Conservation (phyloP, 1,140 invertebrate species). For the Asbolus verrucosus region DNA sequence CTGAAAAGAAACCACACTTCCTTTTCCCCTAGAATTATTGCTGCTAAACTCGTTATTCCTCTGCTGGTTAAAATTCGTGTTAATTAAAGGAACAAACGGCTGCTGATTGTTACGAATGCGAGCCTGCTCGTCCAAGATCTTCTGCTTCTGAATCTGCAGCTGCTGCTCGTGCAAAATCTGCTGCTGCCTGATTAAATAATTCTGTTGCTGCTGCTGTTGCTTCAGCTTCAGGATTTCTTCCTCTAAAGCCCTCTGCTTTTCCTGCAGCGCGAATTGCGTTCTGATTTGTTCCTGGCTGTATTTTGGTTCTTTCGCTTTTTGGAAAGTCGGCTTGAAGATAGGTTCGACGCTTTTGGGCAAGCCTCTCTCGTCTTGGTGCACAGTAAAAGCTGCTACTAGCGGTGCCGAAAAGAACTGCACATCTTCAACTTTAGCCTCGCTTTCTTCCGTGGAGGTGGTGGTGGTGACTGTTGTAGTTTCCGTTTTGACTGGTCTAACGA, state of each 20-base stretch:
- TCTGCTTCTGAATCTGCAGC: conserved; percentile 57
- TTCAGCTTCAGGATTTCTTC: conserved; percentile 54
- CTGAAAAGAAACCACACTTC: conserved; percentile 64
- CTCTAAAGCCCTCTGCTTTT: conserved; percentile 20
- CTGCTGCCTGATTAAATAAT: conserved; percentile 72
- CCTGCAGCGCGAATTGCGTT: conserved; percentile 71
- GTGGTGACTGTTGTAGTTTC: conserved; percentile 66
- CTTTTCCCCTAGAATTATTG: conserved; percentile 23
- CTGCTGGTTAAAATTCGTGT: conserved; percentile 16
- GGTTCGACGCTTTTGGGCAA: conserved; percentile 81
- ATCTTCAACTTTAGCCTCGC: conserved; percentile 75
- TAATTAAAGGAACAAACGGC: conserved; percentile 58
- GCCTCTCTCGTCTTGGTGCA: conserved; percentile 82
- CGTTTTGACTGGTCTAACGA: conserved; percentile 9
- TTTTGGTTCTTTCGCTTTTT: conserved; percentile 49
- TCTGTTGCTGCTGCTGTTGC: conserved; percentile 78
- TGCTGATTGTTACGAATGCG: conserved; percentile 64
- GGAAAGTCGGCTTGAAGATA: conserved; percentile 65
- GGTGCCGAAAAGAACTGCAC: conserved; percentile 85
- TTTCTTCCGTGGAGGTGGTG: conserved; percentile 72
- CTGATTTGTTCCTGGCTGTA: conserved; percentile 65
- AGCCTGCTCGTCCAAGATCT: conserved; percentile 61
- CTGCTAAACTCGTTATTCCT: conserved; percentile 8
- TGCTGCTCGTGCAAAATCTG: conserved; percentile 66
- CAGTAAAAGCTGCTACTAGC: conserved; percentile 83